phyloP scores from a whole-genome alignment of 2,797 vertebrate species.

The Sebastolobus alascanus region DNA sequence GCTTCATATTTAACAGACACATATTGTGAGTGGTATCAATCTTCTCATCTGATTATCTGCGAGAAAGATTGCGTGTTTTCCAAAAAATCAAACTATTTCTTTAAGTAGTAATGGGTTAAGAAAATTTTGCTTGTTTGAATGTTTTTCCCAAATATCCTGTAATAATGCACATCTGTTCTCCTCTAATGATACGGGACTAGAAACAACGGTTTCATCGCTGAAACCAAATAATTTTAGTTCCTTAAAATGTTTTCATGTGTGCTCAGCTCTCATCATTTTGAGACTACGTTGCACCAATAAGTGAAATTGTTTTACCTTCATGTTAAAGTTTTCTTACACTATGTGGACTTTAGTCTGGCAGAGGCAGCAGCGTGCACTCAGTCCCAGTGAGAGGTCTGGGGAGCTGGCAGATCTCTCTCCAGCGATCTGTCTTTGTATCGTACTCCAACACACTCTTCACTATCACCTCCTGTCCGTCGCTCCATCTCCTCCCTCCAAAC shows the following conservation, averaged over 20 bases:
- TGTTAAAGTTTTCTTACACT: neutral
- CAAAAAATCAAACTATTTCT: neutral
- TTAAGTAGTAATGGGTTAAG: neutral
- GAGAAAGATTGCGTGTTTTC: neutral
- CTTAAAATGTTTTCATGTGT: no score
- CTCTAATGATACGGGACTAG: neutral
- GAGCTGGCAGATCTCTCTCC: slow-evolving; percentile 92
- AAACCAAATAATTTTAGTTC: neutral
- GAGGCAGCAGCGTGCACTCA: slow-evolving; percentile 89
- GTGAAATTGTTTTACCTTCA: neutral
- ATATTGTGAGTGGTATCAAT: neutral
- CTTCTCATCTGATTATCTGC: neutral
- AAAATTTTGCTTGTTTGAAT: neutral
- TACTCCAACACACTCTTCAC: slow-evolving; percentile 92
- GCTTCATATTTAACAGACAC: neutral
- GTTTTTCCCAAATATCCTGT: neutral
- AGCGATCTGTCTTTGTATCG: slow-evolving; percentile 89
- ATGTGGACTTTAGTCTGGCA: slow-evolving; percentile 76
- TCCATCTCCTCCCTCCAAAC: slow-evolving; percentile 95
- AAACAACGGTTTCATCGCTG: neutral
- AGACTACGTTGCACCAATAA: neutral
- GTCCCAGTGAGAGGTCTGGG: slow-evolving; percentile 90
- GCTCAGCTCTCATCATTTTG: neutral
- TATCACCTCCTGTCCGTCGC: slow-evolving; percentile 88
- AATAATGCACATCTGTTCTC: neutral